Conservation (phyloP, 2,113 vertebrate species). For the Sceloporus tristichus region DNA sequence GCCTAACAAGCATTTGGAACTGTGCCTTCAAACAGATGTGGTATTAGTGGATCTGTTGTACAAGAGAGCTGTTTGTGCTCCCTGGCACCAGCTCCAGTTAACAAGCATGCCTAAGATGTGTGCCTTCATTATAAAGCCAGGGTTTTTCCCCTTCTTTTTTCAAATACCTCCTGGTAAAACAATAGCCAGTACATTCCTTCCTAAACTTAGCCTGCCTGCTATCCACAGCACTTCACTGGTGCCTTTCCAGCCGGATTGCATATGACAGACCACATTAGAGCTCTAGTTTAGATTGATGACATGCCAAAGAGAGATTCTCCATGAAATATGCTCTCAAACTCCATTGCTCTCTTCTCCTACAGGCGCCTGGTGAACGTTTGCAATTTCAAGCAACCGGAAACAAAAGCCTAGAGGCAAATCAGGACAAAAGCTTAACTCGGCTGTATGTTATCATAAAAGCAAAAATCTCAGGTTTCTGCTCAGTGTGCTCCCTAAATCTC, state of each 20-base stretch:
- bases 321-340: constrained; percentile 28
- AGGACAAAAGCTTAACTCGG: constrained; percentile 45
- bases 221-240: background rate
- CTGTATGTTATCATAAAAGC: constrained; percentile 21
- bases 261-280: background rate
- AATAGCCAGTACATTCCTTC: background rate
- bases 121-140: background rate
- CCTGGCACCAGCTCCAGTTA: too few species aligned
- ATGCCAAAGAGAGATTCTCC: background rate
- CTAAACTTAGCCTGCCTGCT: background rate
- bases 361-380: background rate
- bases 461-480: constrained; percentile 37
- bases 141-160: background rate
- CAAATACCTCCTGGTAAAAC: rapidly evolving
- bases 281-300: constrained; percentile 21
- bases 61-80: background rate
- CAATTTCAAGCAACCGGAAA: constrained; percentile 19
- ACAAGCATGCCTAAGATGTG: background rate
- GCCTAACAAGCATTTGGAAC: background rate
- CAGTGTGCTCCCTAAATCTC: constrained; percentile 11
- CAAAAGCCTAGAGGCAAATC: constrained; percentile 26
- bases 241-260: background rate
- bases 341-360: background rate
- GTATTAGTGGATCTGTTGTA: background rate
- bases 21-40: too few species aligned